These are phyloP conservation scores for Scomber japonicus DNA, from an alignment of 2,113 vertebrate genomes.

Conservation along the genomic window DNA sequence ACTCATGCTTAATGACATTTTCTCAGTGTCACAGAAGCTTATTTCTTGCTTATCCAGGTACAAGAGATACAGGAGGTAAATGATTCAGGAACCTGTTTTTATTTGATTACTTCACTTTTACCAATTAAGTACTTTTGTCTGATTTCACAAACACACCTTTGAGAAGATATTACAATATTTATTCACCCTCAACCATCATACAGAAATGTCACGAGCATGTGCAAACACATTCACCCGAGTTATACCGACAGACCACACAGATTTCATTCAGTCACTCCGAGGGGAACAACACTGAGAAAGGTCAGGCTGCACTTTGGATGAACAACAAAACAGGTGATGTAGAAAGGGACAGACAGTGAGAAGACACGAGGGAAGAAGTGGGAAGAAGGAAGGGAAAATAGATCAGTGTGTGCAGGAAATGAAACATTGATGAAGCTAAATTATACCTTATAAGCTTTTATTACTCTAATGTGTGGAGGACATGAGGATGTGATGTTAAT, in stretches of 20 bases:
- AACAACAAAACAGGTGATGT: conserved; percentile 43
- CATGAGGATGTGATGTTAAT: too few species aligned
- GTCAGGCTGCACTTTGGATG: conserved; percentile 77
- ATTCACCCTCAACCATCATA: neutral
- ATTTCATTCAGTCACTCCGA: conserved; percentile 55
- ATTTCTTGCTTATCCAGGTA: too few species aligned
- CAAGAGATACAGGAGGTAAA: too few species aligned
- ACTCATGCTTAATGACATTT: too few species aligned
- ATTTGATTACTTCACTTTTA: neutral
- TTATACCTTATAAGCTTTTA: neutral
- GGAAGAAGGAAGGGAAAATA: neutral
- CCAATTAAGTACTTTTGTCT: neutral
- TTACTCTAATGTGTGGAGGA: neutral
- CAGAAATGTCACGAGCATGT: conserved; percentile 41
- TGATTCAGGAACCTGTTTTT: neutral
- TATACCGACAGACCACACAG: conserved; percentile 15
- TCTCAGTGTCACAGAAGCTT: too few species aligned
- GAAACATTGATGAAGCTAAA: neutral
- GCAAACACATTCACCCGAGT: neutral
- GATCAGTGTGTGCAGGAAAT: neutral
- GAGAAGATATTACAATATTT: neutral
- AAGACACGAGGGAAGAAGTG: conserved; percentile 28
- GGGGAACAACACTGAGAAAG: conserved; percentile 71
- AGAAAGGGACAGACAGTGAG: conserved; percentile 1
- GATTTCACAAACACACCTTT: conserved; percentile 10